Base-by-base conservation (phyloP, 2,113 vertebrate species). In the Prionailurus viverrinus region DNA sequence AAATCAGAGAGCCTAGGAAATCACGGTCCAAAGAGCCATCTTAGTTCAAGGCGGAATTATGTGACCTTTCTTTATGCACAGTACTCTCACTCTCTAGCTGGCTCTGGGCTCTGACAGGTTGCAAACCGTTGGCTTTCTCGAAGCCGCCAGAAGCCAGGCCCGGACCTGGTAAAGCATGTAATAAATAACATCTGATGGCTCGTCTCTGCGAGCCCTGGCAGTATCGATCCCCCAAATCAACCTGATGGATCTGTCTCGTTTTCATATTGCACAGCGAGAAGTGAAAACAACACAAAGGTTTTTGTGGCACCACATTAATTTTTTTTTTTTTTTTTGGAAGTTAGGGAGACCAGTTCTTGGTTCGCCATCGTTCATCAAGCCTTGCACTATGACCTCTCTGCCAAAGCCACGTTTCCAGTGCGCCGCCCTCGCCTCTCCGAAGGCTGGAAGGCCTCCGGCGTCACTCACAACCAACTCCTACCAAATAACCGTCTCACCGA, bases 171-270 rank as follows among this genome's bases (percentile, higher is more conserved):
- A 63, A 84, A 45, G 65, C 39, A 58, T 0, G 0, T 39, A 86
- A 97, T 96, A 97, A 97, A 94, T 97, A 94, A 97, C 58, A 92
- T 36, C 55, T 48, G 89, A 92, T 68, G 95, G 89, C 82, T 65
- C 0, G 3, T 92, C 87, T 96, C 94, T 78, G 45, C 33, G 69
- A 89, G 66, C 53, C 74, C 87, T 63, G 71, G 69, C 92, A 79
- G 69, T 88, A 97, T 96, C 0, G 74, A 94, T 95, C 85, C 79
- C 36, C 89, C 10, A 18, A 96, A 94, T 58, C 95, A 92, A 94
- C 94, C 95, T 86, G 95, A 96, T 92, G 76, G 95, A 94, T 96
- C 71, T 91, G 95, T 95, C 95, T 97, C 6, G 3, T 96, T 78
- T 98, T 91, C 94, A 27, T 74, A 97, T 86, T 45, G 86, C 18